These are phyloP conservation scores for Apostichopus leukothele DNA, from an alignment of 53 echinoderm and acorn worm species.

Conservation along the genomic window DNA sequence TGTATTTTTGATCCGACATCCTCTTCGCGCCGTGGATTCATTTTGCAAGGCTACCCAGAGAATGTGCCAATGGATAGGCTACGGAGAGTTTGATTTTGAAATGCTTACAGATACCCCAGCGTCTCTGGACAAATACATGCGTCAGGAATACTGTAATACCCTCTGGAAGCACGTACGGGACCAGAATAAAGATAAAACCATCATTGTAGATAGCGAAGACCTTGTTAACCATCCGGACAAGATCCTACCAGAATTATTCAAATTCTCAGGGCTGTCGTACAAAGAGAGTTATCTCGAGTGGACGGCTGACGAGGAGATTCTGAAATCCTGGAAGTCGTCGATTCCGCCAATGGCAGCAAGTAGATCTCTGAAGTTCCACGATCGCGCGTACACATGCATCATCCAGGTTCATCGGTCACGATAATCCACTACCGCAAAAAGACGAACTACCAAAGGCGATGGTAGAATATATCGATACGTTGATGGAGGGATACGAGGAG, in stretches of 20 bases:
- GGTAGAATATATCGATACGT: not conserved
- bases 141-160: not conserved
- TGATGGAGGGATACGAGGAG: not conserved
- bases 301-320: not conserved
- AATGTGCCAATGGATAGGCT: not conserved
- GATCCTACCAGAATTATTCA: not conserved
- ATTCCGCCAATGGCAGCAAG: not conserved
- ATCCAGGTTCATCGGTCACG: not conserved
- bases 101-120: not conserved
- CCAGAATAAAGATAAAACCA: not conserved
- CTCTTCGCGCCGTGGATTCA: too few species aligned
- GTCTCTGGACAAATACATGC: not conserved
- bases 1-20: too few species aligned
- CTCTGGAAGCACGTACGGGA: not conserved
- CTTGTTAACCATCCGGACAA: slow-evolving; percentile 20
- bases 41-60: not conserved
- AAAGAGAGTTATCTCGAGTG: slow-evolving; percentile 1
- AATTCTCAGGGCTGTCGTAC: not conserved
- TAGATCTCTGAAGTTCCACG: not conserved
- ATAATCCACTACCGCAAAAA: slow-evolving; percentile 1
- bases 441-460: not conserved
- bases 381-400: not conserved
- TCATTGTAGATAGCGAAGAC: slow-evolving; percentile 8
- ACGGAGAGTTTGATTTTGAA: not conserved
- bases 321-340: not conserved